A percentile compares a stretch with the other conserved stretches of the same genome.
Conservation (phyloP, 1,140 invertebrate species). For the Doryteuthis pealeii region DNA sequence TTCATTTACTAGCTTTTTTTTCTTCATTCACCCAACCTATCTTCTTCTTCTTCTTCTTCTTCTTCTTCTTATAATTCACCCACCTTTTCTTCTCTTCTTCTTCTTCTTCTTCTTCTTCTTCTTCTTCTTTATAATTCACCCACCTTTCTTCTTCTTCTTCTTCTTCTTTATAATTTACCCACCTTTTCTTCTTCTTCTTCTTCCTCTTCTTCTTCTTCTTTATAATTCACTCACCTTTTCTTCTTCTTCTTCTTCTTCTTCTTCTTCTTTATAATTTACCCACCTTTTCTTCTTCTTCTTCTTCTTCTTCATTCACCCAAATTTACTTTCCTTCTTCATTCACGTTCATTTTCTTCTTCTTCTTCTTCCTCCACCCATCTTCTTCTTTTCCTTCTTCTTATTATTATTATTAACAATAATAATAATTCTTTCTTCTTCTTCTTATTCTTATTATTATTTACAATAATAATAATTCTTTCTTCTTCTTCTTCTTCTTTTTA, state of each 20-base stretch:
- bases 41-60: no score
- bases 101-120: background rate
- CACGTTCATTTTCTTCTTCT: background rate
- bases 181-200: background rate
- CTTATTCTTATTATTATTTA: no score
- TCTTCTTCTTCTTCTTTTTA: no score
- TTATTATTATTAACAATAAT: no score
- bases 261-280: background rate
- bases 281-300: background rate
- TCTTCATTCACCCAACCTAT: no score
- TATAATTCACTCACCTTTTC: background rate
- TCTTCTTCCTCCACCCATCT: background rate
- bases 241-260: background rate
- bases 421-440: background rate
- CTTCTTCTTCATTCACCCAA: background rate
- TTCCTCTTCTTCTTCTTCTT: background rate
- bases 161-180: background rate
- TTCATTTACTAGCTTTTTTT: no score
- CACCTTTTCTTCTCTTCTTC: background rate
- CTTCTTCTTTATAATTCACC: background rate
- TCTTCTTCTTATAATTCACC: no score
- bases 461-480: no score
- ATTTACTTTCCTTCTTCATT: background rate
- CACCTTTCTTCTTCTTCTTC: background rate
- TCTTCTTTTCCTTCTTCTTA: background rate